These are phyloP conservation scores for Martes martes DNA, from an alignment of 2,113 vertebrate genomes.

Conservation along the genomic window DNA sequence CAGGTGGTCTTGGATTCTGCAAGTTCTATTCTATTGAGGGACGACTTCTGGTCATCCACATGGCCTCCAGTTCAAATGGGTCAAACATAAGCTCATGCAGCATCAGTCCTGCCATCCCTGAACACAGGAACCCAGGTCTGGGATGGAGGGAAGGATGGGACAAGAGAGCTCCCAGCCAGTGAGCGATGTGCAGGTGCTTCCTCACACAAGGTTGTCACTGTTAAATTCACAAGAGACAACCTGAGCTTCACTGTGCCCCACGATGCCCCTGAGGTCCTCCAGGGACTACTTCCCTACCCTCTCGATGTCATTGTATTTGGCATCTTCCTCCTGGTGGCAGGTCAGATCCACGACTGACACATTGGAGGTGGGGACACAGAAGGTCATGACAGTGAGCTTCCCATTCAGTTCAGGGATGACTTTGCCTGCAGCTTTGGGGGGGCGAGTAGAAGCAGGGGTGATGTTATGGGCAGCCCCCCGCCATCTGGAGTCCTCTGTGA, in stretches of 20 bases:
- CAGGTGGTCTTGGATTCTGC: not conserved
- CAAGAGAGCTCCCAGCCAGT: accelerated
- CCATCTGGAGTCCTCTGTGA: not conserved
- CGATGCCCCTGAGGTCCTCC: not conserved
- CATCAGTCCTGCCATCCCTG: not conserved
- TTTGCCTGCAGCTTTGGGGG: too few species aligned
- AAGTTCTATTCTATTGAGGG: not conserved
- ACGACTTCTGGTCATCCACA: not conserved
- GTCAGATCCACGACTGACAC: not conserved
- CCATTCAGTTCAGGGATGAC: too few species aligned
- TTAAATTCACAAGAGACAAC: not conserved
- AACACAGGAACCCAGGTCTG: too few species aligned
- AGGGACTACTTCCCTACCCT: not conserved
- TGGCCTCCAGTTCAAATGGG: not conserved
- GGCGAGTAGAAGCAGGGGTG: too few species aligned
- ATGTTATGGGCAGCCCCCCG: too few species aligned
- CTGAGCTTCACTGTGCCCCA: not conserved
- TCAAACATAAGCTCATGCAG: not conserved
- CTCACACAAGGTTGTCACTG: not conserved
- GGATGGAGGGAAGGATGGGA: accelerated
- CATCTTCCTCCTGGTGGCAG: not conserved
- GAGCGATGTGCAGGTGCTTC: too few species aligned
- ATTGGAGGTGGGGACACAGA: not conserved
- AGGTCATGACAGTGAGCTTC: too few species aligned
- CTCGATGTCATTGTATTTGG: not conserved